Percentiles rank a stretch among this genome's conserved stretches.
phyloP scores from a whole-genome alignment of 2,888 invertebrate species.

The Carcina quercana region DNA sequence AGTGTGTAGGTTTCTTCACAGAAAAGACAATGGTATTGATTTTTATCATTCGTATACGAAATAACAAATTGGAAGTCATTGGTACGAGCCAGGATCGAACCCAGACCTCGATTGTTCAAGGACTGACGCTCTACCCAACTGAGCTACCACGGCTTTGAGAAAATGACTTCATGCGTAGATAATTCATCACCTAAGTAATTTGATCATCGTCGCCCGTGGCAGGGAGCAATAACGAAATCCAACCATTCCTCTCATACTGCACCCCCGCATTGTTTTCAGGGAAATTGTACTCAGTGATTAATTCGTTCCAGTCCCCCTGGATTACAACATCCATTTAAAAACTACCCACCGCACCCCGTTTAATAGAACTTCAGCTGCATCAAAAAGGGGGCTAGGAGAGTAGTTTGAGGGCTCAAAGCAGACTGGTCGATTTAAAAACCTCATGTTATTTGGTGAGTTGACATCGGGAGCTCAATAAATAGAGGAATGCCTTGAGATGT shows the following conservation, averaged over 20 bases:
- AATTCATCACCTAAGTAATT: no score
- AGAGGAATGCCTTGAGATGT: slow-evolving; percentile 42
- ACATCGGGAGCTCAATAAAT: slow-evolving; percentile 53
- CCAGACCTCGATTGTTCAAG: no score
- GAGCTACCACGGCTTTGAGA: no score
- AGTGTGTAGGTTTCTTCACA: no score
- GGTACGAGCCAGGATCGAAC: no score
- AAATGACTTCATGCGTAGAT: no score
- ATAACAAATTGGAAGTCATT: no score
- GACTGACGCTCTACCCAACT: no score
- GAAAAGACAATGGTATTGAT: no score
- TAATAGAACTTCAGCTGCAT: slow-evolving; percentile 4
- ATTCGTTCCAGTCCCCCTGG: slow-evolving; percentile 8
- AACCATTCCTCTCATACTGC: slow-evolving; percentile 33
- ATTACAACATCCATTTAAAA: slow-evolving; percentile 38
- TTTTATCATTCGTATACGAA: no score
- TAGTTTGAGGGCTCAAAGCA: slow-evolving; percentile 20
- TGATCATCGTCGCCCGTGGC: no score
- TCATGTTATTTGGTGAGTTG: slow-evolving; percentile 57
- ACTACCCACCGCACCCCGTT: slow-evolving; percentile 23
- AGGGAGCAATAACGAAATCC: slow-evolving; percentile 45
- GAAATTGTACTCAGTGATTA: slow-evolving; percentile 18
- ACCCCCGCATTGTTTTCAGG: slow-evolving; percentile 22
- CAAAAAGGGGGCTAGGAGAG: slow-evolving; percentile 6
- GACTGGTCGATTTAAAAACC: slow-evolving; percentile 34